Conservation (phyloP, 1,140 invertebrate genomes). For the Vanessa tameamea region DNA sequence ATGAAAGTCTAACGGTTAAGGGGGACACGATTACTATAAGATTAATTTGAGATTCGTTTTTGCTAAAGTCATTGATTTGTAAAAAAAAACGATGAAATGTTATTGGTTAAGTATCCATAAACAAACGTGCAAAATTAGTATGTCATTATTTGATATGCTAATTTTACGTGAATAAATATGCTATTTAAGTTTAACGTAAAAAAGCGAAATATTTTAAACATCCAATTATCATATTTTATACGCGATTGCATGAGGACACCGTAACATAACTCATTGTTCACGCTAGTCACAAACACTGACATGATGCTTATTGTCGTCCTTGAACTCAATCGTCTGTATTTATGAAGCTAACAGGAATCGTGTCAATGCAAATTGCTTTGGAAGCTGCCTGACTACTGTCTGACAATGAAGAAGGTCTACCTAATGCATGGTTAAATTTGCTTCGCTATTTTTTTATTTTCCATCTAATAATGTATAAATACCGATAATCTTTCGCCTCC, state of each 20-base stretch:
- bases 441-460: slow-evolving; percentile 18
- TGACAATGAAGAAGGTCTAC: slow-evolving; percentile 46
- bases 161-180: neutral
- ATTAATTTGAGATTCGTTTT: slow-evolving; percentile 4
- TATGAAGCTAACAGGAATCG: slow-evolving; percentile 73
- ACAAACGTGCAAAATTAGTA: slow-evolving; percentile 8
- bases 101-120: slow-evolving; percentile 1
- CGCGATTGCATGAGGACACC: slow-evolving; percentile 72
- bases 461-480: slow-evolving; percentile 29
- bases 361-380: slow-evolving; percentile 72
- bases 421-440: slow-evolving; percentile 7
- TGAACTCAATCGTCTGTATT: slow-evolving; percentile 77
- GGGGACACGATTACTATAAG: slow-evolving; percentile 4
- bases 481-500: slow-evolving; percentile 40
- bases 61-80: neutral
- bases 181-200: neutral
- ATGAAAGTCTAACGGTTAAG: slow-evolving; percentile 16
- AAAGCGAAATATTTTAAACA: slow-evolving; percentile 52
- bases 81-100: neutral
- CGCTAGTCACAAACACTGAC: slow-evolving; percentile 70
- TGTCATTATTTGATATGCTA: neutral
- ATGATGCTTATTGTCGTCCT: slow-evolving; percentile 73
- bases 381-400: slow-evolving; percentile 54
- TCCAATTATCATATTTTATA: slow-evolving; percentile 77
- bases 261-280: slow-evolving; percentile 73